Conservation (phyloP, 2,797 vertebrate genomes). For the Salmo trutta region DNA sequence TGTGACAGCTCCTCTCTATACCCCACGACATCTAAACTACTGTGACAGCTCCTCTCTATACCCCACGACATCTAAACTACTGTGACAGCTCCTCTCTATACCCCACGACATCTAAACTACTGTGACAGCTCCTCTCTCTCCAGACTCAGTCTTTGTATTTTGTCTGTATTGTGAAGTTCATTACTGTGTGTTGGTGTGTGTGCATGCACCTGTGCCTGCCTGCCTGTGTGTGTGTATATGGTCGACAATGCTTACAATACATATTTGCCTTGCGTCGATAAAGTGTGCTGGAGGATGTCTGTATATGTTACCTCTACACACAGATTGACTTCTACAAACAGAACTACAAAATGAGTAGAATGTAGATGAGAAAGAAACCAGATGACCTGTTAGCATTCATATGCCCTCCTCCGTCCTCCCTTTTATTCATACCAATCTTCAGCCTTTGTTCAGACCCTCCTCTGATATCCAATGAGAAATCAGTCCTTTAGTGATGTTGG, state of each 20-base stretch:
- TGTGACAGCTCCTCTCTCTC: constrained; percentile 57
- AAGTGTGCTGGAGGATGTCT: constrained; percentile 13
- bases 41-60: too few species aligned
- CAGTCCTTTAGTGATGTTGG: too few species aligned
- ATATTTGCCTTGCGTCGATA: too few species aligned
- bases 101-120: constrained; percentile 59
- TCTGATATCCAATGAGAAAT: too few species aligned
- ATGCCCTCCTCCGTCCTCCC: neutral
- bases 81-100: too few species aligned
- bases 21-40: too few species aligned
- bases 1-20: too few species aligned
- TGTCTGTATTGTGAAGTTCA: constrained; percentile 50
- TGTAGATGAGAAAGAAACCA: neutral
- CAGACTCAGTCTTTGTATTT: constrained; percentile 48
- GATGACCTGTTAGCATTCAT: neutral
- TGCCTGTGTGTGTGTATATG: too few species aligned
- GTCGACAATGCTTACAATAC: too few species aligned
- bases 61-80: too few species aligned
- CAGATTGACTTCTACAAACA: constrained; percentile 29
- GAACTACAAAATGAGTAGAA: neutral
- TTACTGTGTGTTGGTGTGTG: constrained; percentile 35
- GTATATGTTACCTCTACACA: constrained; percentile 14
- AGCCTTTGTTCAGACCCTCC: too few species aligned
- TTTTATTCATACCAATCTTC: neutral
- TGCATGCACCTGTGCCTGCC: too few species aligned